Evolutionary conservation across 2,797 vertebrate genomes (phyloP).

Genomic region (Cyprinella venusta): DNA sequence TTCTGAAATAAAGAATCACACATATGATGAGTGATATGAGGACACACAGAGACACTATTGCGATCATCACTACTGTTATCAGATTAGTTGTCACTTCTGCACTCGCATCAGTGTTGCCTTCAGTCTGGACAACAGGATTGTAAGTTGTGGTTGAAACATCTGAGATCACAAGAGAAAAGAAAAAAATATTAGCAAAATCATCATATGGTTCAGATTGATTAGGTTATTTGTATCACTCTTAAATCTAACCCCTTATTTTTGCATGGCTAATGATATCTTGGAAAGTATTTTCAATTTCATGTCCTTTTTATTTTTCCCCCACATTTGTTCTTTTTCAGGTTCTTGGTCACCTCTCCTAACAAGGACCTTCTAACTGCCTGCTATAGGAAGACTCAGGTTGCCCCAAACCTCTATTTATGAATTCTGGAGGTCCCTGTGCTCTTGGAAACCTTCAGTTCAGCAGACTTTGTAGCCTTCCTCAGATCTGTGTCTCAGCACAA

Average conservation of each 20-base stretch:
- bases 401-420: too few relatives aligned
- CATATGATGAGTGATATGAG: neutral
- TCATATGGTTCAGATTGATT: neutral
- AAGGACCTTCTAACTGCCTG: too few relatives aligned
- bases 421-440: too few relatives aligned
- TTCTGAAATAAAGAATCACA: constrained; percentile 2
- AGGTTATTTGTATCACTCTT: neutral
- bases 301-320: neutral
- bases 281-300: neutral
- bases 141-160: neutral
- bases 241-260: neutral
- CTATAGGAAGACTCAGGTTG: too few relatives aligned
- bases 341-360: too few relatives aligned
- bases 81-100: neutral
- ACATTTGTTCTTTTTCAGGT: neutral
- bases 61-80: neutral
- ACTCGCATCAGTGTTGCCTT: neutral
- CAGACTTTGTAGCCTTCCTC: too few relatives aligned
- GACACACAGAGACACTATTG: constrained; percentile 19
- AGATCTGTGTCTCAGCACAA: too few relatives aligned
- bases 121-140: neutral
- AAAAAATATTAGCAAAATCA: neutral
- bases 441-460: too few relatives aligned
- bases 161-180: neutral
- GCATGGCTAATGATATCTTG: neutral